Conservation (phyloP, 2,888 invertebrate species). For the Oscheius sp. region DNA sequence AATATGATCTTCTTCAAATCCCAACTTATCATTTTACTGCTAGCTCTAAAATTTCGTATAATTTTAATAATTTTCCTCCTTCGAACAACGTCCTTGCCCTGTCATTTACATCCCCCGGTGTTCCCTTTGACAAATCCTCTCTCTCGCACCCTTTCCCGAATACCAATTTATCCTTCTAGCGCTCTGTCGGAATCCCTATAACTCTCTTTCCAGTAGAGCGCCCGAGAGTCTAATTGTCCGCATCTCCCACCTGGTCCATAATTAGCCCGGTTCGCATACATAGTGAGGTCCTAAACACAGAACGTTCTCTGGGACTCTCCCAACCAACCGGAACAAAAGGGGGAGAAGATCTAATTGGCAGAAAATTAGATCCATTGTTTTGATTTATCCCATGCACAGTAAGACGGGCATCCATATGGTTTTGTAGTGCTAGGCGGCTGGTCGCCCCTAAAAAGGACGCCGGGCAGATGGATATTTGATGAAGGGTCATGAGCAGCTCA, state of each 20-base stretch:
- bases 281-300: no score
- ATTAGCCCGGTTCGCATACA: conserved; percentile 13
- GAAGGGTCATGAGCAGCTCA: conserved; percentile 31
- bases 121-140: no score
- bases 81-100: no score
- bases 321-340: conserved; percentile 30
- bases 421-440: conserved; percentile 1
- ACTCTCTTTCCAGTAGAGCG: background rate
- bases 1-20: no score
- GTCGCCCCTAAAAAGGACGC: background rate
- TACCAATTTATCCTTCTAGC: no score
- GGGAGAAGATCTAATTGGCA: conserved; percentile 8
- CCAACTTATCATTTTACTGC: no score
- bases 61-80: no score
- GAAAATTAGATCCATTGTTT: conserved; percentile 19
- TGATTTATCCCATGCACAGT: background rate
- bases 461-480: conserved; percentile 12
- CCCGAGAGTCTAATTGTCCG: conserved; percentile 19
- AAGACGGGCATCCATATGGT: background rate
- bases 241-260: conserved; percentile 34
- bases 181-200: no score
- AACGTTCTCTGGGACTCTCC: background rate
- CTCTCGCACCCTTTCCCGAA: no score
- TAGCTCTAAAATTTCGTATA: no score
- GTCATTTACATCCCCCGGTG: no score